These are phyloP conservation scores for Pedetes capensis DNA, from an alignment of 2,113 vertebrate genomes.

Conservation along the genomic window DNA sequence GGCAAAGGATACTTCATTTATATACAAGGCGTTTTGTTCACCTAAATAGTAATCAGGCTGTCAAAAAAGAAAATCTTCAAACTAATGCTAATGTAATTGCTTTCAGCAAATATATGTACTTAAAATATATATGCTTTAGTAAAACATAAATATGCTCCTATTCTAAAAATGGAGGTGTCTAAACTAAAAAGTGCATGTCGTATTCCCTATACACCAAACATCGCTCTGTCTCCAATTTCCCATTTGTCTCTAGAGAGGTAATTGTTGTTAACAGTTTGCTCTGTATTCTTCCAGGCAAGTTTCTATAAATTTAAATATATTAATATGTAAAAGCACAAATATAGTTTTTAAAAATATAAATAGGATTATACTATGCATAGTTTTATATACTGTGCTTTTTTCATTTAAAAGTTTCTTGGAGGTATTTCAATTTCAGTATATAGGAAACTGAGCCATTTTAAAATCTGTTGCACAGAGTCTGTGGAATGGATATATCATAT, in stretches of 20 bases:
- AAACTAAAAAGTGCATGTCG: slow-evolving; percentile 50
- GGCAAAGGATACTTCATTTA: not conserved
- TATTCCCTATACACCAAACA: slow-evolving; percentile 1
- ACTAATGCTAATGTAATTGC: slow-evolving; percentile 35
- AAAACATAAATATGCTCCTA: slow-evolving; percentile 51
- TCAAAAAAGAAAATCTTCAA: slow-evolving; percentile 41
- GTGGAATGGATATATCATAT: not conserved
- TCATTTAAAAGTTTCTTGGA: slow-evolving; percentile 48
- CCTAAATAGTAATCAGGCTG: slow-evolving; percentile 15
- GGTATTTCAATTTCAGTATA: slow-evolving; percentile 48
- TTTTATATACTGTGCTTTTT: slow-evolving; percentile 48
- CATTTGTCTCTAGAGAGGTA: slow-evolving; percentile 44
- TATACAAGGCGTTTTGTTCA: slow-evolving; percentile 27
- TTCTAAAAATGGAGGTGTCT: slow-evolving; percentile 55
- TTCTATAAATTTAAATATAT: slow-evolving; percentile 65
- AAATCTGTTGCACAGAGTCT: slow-evolving; percentile 39
- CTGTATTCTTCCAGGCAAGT: slow-evolving; percentile 45
- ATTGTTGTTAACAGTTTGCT: slow-evolving; percentile 60
- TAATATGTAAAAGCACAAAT: slow-evolving; percentile 62
- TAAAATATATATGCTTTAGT: slow-evolving; percentile 43
- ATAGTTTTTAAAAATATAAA: slow-evolving; percentile 57
- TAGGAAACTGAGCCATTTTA: slow-evolving; percentile 31
- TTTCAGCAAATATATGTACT: slow-evolving; percentile 47
- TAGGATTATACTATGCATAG: slow-evolving; percentile 22
- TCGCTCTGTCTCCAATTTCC: slow-evolving; percentile 20